These are phyloP conservation scores for Chloropsis cyanopogon DNA, from an alignment of 2,113 vertebrate species.

Conservation along the genomic window DNA sequence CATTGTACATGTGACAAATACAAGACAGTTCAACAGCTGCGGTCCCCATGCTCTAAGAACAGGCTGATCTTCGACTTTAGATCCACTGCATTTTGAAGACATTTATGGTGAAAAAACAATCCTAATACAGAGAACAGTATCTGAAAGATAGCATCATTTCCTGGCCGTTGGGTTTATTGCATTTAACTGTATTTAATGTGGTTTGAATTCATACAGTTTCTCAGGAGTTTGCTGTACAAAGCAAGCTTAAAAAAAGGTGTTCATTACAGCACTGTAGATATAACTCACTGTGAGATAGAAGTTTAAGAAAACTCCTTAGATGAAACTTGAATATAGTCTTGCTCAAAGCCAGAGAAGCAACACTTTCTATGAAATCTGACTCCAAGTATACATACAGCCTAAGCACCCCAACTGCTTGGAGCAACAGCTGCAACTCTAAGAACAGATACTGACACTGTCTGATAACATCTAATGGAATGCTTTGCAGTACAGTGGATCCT, in stretches of 20 bases:
- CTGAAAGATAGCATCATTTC: neutral
- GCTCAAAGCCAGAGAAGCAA: neutral
- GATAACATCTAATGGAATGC: neutral
- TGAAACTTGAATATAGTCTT: neutral
- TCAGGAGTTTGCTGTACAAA: constrained; percentile 37
- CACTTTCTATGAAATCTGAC: neutral
- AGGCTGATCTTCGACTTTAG: neutral
- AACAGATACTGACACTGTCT: neutral
- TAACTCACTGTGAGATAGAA: neutral
- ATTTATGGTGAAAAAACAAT: neutral
- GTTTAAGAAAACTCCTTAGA: neutral
- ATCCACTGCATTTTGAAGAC: neutral
- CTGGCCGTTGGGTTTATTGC: neutral
- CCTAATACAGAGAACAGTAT: neutral
- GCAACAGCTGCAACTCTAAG: neutral
- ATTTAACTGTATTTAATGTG: neutral
- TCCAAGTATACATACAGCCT: neutral
- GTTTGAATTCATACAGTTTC: constrained; percentile 14
- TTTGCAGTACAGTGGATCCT: neutral
- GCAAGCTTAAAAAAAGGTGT: neutral
- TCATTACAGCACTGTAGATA: constrained; percentile 5
- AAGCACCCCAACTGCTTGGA: neutral
- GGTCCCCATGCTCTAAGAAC: neutral
- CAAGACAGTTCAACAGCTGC: neutral
- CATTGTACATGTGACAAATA: neutral